phyloP scores from a whole-genome alignment of 2,113 vertebrate species.

The Tautogolabrus adspersus region DNA sequence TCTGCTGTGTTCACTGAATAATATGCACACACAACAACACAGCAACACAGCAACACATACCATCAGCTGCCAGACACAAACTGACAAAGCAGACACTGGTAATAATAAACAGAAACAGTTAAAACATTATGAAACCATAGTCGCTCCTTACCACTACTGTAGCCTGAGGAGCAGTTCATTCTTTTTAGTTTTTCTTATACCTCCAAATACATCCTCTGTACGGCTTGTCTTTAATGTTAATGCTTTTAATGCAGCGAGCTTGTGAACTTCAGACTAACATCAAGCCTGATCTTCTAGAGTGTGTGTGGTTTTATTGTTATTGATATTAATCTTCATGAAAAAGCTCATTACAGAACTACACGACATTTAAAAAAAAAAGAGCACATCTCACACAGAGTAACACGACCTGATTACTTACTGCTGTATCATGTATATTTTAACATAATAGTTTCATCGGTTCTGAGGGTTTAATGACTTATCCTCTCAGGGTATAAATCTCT shows the following conservation, averaged over 20 bases:
- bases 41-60: not conserved
- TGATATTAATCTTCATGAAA: conserved; percentile 48
- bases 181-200: not conserved
- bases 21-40: not conserved
- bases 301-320: conserved; percentile 34
- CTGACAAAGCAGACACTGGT: not conserved
- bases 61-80: conserved; percentile 8
- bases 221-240: conserved; percentile 1
- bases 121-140: too few relatives aligned
- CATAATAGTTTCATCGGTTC: not conserved
- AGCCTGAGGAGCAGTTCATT: too few relatives aligned
- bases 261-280: not conserved
- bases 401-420: too few relatives aligned
- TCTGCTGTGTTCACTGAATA: conserved; percentile 26
- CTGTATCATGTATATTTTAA: too few relatives aligned
- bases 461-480: not conserved
- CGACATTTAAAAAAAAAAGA: conserved; percentile 16
- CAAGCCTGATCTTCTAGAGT: too few relatives aligned
- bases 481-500: not conserved
- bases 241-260: conserved; percentile 8
- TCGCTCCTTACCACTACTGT: too few relatives aligned
- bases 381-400: conserved; percentile 2
- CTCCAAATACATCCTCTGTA: not conserved
- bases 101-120: too few relatives aligned
- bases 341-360: conserved; percentile 46